phyloP scores from a whole-genome alignment of 2,888 invertebrate species.

The Epiperipatus broadwayi region DNA sequence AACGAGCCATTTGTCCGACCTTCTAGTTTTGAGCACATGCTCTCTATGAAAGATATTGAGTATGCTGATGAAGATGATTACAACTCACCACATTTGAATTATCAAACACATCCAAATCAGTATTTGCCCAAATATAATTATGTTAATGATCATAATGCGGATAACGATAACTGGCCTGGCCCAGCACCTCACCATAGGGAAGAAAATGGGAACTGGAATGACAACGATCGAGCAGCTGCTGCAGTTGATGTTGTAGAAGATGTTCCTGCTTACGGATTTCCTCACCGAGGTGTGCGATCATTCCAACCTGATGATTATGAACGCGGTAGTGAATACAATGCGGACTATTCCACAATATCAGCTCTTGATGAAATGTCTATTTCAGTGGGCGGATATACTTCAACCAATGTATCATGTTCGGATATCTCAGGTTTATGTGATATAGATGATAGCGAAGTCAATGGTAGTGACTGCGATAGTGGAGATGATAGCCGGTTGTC shows the following conservation, averaged over 20 bases:
- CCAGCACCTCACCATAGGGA: slow-evolving; percentile 15
- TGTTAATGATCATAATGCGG: no score
- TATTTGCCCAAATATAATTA: slow-evolving; percentile 44
- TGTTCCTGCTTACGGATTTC: slow-evolving; percentile 24
- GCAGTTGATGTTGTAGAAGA: slow-evolving; percentile 19
- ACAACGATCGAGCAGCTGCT: slow-evolving; percentile 13
- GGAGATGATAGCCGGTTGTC: slow-evolving; percentile 21
- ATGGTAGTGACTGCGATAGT: slow-evolving; percentile 22
- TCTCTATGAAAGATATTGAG: slow-evolving; percentile 23
- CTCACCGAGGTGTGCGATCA: slow-evolving; percentile 19
- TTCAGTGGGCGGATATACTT: slow-evolving; percentile 35
- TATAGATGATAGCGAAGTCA: slow-evolving; percentile 44
- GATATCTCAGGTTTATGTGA: slow-evolving; percentile 76
- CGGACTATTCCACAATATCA: slow-evolving; percentile 16
- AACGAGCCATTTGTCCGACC: slow-evolving; percentile 18
- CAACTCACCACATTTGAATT: slow-evolving; percentile 35
- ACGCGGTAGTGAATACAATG: slow-evolving; percentile 21
- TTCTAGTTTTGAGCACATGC: no score
- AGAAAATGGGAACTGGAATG: no score
- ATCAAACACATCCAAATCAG: slow-evolving; percentile 60
- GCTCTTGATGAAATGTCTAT: slow-evolving; percentile 57
- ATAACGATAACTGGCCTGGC: slow-evolving; percentile 13
- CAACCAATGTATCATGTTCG: slow-evolving; percentile 50
- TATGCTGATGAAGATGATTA: slow-evolving; percentile 21
- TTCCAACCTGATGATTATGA: slow-evolving; percentile 14